phyloP scores from a whole-genome alignment of 2,113 vertebrate species.

The Melospiza georgiana region DNA sequence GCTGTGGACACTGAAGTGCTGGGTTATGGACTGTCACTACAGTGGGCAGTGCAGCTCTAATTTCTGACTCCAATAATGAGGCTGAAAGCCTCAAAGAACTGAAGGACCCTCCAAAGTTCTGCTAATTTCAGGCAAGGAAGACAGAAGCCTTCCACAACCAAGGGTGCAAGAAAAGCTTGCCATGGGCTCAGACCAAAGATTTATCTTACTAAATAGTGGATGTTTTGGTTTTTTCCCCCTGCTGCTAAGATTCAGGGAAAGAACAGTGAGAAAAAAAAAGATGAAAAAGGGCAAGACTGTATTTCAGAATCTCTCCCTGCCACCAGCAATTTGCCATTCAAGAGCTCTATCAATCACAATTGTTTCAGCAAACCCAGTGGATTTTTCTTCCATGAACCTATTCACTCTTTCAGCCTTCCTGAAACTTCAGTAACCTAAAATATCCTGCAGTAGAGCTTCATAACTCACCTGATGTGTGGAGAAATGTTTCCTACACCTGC shows the following conservation, averaged over 20 bases:
- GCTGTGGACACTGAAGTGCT: background rate
- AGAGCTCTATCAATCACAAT: background rate
- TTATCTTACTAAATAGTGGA: background rate
- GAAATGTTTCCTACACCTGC: background rate
- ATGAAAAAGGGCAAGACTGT: background rate
- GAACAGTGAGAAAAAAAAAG: background rate
- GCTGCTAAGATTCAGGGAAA: background rate
- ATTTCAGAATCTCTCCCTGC: background rate
- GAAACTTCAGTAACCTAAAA: background rate
- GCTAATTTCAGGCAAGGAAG: background rate
- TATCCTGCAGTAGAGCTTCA: background rate
- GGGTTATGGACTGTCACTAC: rapidly evolving
- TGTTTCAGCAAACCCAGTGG: background rate
- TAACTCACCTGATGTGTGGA: background rate
- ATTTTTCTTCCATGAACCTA: background rate
- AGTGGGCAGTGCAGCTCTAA: background rate
- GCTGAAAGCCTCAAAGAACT: background rate
- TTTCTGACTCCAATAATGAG: background rate
- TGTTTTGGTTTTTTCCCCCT: background rate
- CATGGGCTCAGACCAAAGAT: background rate
- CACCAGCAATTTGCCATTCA: background rate
- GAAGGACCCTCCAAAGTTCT: background rate
- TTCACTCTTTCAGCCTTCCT: background rate
- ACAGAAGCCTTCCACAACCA: background rate
- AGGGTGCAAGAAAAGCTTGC: background rate